Base-by-base conservation (phyloP, 2,113 vertebrate genomes). In the Phrynosoma blainvillii region DNA sequence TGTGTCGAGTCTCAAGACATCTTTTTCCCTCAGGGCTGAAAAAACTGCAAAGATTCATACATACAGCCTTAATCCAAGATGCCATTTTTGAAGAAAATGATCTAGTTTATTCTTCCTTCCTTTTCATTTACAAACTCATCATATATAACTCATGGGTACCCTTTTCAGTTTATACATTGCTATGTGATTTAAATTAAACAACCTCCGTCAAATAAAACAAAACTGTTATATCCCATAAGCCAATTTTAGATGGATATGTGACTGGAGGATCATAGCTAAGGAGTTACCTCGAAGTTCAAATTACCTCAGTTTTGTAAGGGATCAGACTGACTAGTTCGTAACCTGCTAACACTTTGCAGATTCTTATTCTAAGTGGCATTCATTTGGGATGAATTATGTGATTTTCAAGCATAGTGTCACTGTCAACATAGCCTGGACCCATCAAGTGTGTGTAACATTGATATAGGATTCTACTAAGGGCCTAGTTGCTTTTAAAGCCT, bases 401-500 rank as follows among this genome's bases (percentile, higher is more conserved):
- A 62, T 73, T 94, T 84, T 90, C 73, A 70, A 27, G 40, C 47
- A 90, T 88, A 82, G 90, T 91, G 32, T 90, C 87, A 42, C 81
- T 90, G 86, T 80, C 88, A 27, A 3, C 30, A 59, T 11, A 80
- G 59, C 70, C 84, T 56, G 71, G 36, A 80, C 56, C n/a, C 71
- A 81, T n/a, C 59, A 65, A 76, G 74, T 93, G n/a, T 86, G 78
- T 91, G 66, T 4, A 79, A 80, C 87, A 91, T 93, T 88, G 79
- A 84, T 25, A 59, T 83, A 20, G 25, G 82, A 86, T 87, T 88
- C 14, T 74, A 80, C 84, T 70, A 90, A 95, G 91, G 87, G 81
- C 87, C 90, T 93, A 88, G 79, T 77, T 90, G 84, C 92, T 93
- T 93, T 94, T 90, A 94, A 96, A 94, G 62, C 89, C 89, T 90